phyloP scores from a whole-genome alignment of 2,113 vertebrate species.

The Oreotragus oreotragus region DNA sequence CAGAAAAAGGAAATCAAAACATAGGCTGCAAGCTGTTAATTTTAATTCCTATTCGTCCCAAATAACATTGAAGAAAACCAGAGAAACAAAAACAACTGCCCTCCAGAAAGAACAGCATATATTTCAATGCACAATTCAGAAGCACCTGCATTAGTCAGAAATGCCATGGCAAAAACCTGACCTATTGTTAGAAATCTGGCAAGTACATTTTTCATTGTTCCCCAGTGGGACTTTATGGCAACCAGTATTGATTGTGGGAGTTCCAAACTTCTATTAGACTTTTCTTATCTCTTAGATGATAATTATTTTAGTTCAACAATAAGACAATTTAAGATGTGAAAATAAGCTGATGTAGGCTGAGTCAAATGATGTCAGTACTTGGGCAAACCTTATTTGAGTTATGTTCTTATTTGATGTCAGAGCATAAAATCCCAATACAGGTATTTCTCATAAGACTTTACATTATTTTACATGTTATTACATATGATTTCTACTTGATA shows the following conservation, averaged over 20 bases:
- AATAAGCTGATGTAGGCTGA: constrained; percentile 23
- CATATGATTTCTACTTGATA: not conserved
- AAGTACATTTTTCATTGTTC: constrained; percentile 62
- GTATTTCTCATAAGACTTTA: not conserved
- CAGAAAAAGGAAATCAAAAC: constrained; percentile 26
- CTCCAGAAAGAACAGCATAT: constrained; percentile 1
- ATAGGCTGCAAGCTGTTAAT: not conserved
- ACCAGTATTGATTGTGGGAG: constrained; percentile 52
- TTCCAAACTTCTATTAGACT: constrained; percentile 58
- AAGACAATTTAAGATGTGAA: constrained; percentile 19
- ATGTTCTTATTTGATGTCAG: not conserved
- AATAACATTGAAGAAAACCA: constrained; percentile 26
- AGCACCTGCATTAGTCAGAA: constrained; percentile 9
- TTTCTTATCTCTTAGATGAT: not conserved
- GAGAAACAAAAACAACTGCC: constrained; percentile 28
- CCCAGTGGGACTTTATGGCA: constrained; percentile 25
- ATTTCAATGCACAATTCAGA: constrained; percentile 42
- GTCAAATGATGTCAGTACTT: not conserved
- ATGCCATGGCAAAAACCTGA: not conserved
- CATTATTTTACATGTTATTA: not conserved
- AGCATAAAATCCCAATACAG: not conserved
- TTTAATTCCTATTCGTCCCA: not conserved
- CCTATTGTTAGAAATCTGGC: constrained; percentile 68
- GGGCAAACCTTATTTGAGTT: not conserved
- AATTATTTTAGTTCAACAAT: constrained; percentile 50